Evolutionary conservation across 2,888 invertebrate species (phyloP), one percentile per base, ranked within the genome.

Genomic region (Campaea margaritaria): DNA sequence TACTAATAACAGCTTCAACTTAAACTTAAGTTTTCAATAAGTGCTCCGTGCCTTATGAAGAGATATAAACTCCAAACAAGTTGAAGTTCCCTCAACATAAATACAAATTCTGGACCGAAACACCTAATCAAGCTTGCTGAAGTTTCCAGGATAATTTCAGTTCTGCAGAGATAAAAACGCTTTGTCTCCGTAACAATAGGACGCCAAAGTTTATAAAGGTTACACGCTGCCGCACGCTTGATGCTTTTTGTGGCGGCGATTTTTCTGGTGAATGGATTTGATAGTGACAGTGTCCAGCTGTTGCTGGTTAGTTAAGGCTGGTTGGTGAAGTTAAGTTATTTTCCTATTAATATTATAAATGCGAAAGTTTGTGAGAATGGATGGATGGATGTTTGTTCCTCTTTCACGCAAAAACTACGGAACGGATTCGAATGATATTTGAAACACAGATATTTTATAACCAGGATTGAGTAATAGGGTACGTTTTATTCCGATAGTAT

Each of bases 111-210:
- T 41, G 49, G 28, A 4, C 15, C 21, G 41, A 45, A 39, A 58
- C 53, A 59, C 45, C 54, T 49, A 50, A 58, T 52, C 28, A 45
- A 38, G 52, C 42, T 41, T 38, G 9, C 14, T 15, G 14, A 59
- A 59, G 54, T 54, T 59, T 53, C 36, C 41, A 45, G 59, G 38
- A 59, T 49, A 45, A 58, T 54, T 59, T 54, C 58, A 59, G 52
- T 44, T 28, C 5, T 45, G 16, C 39, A 42, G 15, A 59, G 59
- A 59, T 59, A 59, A 59, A 59, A 59, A 59, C 49, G 59, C 59
- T 59, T 54, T 59, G 59, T 59, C 59, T 59, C 21, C 27, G 34
- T 8, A 14, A 59, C 59, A 54, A 59, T 59, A 45, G 45, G 53
- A 21, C 34, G 45, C 21, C 45, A 50, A 59, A 54, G 49, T 59